Percentiles rank a stretch among this genome's conserved stretches.
phyloP scores from a whole-genome alignment of 2,888 invertebrate genomes.

The Torymus texanus region DNA sequence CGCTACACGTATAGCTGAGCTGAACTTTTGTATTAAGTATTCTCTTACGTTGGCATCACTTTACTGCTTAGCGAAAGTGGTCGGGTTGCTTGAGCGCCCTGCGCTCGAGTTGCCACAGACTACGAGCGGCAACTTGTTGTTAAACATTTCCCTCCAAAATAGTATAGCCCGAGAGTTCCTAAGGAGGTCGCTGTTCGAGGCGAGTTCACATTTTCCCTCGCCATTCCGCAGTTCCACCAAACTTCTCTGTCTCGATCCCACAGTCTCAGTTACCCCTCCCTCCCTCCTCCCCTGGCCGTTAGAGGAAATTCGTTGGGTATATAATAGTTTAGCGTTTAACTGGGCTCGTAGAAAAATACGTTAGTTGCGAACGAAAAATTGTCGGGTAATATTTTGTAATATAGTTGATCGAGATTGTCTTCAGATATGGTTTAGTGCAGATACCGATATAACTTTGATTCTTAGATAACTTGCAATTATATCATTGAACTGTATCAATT shows the following conservation, averaged over 20 bases:
- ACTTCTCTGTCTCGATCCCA: conserved; percentile 1
- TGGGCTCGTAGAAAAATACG: neutral
- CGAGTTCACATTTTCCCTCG: conserved; percentile 24
- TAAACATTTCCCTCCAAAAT: conserved; percentile 47
- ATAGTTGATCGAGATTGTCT: neutral
- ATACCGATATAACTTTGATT: too few relatives aligned
- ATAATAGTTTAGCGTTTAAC: conserved; percentile 30
- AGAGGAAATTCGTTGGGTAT: neutral
- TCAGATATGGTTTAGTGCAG: too few relatives aligned
- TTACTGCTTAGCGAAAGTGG: conserved; percentile 24
- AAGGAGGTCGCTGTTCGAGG: conserved; percentile 33
- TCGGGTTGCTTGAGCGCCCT: neutral
- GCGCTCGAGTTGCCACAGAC: conserved; percentile 30
- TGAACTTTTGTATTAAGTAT: conserved; percentile 38
- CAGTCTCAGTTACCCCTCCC: neutral
- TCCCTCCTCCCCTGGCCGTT: neutral
- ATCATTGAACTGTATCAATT: too few relatives aligned
- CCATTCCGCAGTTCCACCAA: conserved; percentile 17
- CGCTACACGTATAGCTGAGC: too few relatives aligned
- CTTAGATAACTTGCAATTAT: too few relatives aligned
- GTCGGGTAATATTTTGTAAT: neutral
- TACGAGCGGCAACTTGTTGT: conserved; percentile 45
- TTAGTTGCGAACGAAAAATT: neutral
- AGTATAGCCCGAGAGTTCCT: conserved; percentile 18
- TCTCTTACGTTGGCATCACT: conserved; percentile 32